Base-by-base conservation (phyloP, 64 coral and sea anemone species). In the Stylophora pistillata region DNA sequence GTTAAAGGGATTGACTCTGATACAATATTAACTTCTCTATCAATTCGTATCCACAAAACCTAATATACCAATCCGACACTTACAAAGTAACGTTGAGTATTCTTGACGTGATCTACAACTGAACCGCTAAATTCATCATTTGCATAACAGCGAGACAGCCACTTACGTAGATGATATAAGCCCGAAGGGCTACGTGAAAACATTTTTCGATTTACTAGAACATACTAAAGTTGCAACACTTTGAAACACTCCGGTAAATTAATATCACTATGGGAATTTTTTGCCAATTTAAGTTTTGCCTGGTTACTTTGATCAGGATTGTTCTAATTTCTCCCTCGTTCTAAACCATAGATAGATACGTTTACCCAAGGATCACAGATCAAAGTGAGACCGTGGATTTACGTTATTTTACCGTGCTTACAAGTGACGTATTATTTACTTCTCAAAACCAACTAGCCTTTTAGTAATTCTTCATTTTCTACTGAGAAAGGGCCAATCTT, bases 61-160 rank as follows among this genome's bases (percentile, higher is more conserved):
- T 37, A 76, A 76, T 76, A 76, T 11, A 53, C 4, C 15, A 74
- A 32, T 20, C 37, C 14, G 53, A 5, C 11, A 31, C 20, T 76
- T 15, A 76, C 73, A 68, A 21, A 47, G 53, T 76, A 53, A 76
- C 53, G 33, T 13, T 6, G 23, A 33, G 27, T 41, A 84, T 69
- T 84, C 61, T 23, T 53, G 32, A 53, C 18, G 5, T 1, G 15
- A 41, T 13, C 0, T 29, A n/a, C n/a, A n/a, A n/a, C 61, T 61
- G 18, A 33, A 25, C 54, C 34, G 2, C 29, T 13, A 11, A 84
- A 18, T 62, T 4, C 16, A 9, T 52, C 62, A 84, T 84, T 84
- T 84, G 80, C 80, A 69, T 84, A 47, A 69, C 11, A 10, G 10
- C 60, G 33, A 84, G 80, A 84, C 80, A 63, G 30, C 7, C 20